Evolutionary conservation across 92 coral and sea anemone genomes (phyloP), one percentile per base, ranked within the genome.

Genomic region (Zoanthus solanderi): DNA sequence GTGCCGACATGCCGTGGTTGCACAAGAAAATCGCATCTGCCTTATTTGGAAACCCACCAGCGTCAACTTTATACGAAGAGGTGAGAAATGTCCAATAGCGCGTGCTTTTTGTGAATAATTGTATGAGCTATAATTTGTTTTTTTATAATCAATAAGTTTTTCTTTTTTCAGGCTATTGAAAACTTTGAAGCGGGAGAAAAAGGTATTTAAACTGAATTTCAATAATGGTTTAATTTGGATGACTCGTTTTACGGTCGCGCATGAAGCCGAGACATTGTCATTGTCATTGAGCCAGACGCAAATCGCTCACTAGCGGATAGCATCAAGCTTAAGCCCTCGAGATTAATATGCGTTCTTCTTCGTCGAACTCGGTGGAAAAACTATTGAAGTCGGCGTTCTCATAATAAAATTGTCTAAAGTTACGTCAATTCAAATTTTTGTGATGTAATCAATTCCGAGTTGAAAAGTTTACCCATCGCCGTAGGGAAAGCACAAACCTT

Each of bases 1-100:
- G 73, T 63, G 85, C 85, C 1, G 85, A 80, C 23, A 80, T 80
- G 85, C 85, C 85, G 6, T 80, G 85, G 85, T 56, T 63, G 63
- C 85, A 80, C 42, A 45, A 74, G 44, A 63, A 80, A 42, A 80
- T 80, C 34, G 85, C 85, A 13, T 80, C 85, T 13, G 85, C 73
- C 44, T 17, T 80, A 17, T 80, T 80, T 80, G 85, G 85, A 45
- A 45, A 54, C 18, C 85, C 85, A 37, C 85, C 85, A n/a, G 42
- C 74, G 6, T 80, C 85, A 14, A 80, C 85, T 42, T 23, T 23
- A 23, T 80, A 80, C 4, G 85, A 80, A 80, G 85, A 61, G 85
- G 85, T 80, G 56, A 80, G 42, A 30, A 65, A 28, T 44, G 14
- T 28, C 13, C 13, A 54, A 76, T 1, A 5, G 6, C 16, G 60